Percentiles rank a stretch among this genome's conserved stretches.
Conservation (phyloP, 2,113 vertebrate genomes). For the Falcunculus frontatus region DNA sequence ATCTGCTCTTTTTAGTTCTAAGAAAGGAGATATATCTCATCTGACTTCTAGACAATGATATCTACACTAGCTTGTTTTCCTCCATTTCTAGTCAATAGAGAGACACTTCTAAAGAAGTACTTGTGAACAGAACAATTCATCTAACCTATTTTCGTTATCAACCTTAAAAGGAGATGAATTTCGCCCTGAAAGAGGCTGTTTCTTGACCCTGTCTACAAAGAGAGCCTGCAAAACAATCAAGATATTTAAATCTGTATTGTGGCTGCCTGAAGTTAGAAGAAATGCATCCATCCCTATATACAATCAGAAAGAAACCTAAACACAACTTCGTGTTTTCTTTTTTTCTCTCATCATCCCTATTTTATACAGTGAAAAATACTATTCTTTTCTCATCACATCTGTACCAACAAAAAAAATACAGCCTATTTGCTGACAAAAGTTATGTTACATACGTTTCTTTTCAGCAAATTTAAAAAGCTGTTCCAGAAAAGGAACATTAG, state of each 20-base stretch:
- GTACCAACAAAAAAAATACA: not conserved
- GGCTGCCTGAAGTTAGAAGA: not conserved
- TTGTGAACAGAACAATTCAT: not conserved
- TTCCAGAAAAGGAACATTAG: not conserved
- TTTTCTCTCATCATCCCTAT: not conserved
- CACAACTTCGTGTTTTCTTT: not conserved
- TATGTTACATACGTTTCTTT: rapidly evolving
- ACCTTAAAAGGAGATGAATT: not conserved
- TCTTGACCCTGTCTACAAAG: not conserved
- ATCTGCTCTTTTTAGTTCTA: not conserved
- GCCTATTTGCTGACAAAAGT: not conserved
- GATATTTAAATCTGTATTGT: not conserved
- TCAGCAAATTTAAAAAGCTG: not conserved
- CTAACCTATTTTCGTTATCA: not conserved
- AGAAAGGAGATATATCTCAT: not conserved
- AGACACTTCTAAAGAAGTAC: not conserved
- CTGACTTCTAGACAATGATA: not conserved
- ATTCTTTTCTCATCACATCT: not conserved
- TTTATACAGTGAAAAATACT: not conserved
- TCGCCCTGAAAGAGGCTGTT: not conserved
- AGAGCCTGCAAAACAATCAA: not conserved
- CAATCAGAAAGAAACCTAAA: not conserved
- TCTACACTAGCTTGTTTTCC: not conserved
- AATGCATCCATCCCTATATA: not conserved
- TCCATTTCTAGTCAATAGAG: not conserved